A percentile compares a stretch with the other conserved stretches of the same genome.
Evolutionary conservation across 2,797 vertebrate species (phyloP).

Genomic region (Harpagifer antarcticus): DNA sequence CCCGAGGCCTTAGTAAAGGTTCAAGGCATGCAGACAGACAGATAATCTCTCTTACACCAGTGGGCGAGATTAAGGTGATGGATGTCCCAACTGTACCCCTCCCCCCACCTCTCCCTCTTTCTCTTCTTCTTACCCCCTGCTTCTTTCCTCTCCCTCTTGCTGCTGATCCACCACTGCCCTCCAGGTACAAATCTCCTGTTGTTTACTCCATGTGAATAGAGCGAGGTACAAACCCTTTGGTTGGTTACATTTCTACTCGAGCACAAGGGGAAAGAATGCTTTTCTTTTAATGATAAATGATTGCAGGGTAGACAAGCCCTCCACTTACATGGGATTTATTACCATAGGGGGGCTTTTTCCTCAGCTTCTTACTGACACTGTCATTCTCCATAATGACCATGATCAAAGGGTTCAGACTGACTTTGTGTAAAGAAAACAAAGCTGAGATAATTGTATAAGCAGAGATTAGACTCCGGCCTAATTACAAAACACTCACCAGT

Average conservation of each 20-base stretch:
- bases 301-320: constrained; percentile 55
- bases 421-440: constrained; percentile 20
- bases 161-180: constrained; percentile 60
- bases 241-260: constrained; percentile 65
- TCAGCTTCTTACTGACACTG: constrained; percentile 46
- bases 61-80: constrained; percentile 72
- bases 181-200: constrained; percentile 74
- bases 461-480: neutral
- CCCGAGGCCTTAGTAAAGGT: constrained; percentile 53
- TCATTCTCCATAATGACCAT: constrained; percentile 42
- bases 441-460: neutral
- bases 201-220: constrained; percentile 65
- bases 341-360: constrained; percentile 33
- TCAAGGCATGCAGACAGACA: constrained; percentile 55
- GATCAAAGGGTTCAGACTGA: constrained; percentile 55
- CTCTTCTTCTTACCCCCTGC: constrained; percentile 9
- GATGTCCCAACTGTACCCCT: constrained; percentile 53
- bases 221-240: constrained; percentile 55
- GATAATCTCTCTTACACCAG: constrained; percentile 58
- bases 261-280: constrained; percentile 66
- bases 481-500: constrained; percentile 88
- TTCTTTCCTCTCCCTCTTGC: constrained; percentile 44
- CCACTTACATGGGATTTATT: constrained; percentile 64
- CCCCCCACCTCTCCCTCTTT: constrained; percentile 6
- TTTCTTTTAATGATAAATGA: constrained; percentile 73